These are phyloP conservation scores for Spatula clypeata DNA, from an alignment of 2,797 vertebrate species.

Conservation along the genomic window DNA sequence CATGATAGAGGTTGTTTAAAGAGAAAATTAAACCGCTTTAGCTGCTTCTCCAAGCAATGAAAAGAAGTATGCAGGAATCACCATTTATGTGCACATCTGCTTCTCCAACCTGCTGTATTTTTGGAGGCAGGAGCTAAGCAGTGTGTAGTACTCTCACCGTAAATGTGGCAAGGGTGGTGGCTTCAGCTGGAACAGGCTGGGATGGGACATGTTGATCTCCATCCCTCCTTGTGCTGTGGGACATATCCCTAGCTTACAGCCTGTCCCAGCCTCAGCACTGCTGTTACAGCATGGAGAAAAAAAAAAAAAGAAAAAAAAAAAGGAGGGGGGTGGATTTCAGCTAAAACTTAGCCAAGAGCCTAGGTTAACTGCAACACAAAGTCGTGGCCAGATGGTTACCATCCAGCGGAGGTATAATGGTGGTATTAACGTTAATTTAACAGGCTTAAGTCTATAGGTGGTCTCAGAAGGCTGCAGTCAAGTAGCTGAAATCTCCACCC, in stretches of 20 bases:
- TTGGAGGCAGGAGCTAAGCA: neutral
- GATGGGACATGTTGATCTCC: neutral
- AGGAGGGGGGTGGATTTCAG: neutral
- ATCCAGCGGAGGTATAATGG: constrained; percentile 64
- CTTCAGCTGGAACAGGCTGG: neutral
- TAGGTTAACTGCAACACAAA: constrained; percentile 21
- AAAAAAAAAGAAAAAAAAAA: too few species aligned
- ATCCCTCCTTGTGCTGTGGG: neutral
- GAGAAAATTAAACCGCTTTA: neutral
- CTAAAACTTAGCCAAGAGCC: constrained; percentile 39
- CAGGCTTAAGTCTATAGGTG: constrained; percentile 68
- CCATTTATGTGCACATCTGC: neutral
- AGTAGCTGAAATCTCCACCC: constrained; percentile 48
- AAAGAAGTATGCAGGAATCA: neutral
- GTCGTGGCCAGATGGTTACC: constrained; percentile 55
- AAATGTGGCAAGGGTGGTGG: neutral
- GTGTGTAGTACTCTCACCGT: fast-evolving
- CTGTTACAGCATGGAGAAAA: neutral
- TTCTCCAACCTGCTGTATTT: neutral
- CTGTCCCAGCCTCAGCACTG: neutral
- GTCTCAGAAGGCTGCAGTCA: constrained; percentile 41
- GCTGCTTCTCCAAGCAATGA: neutral
- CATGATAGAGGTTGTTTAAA: neutral
- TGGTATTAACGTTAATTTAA: constrained; percentile 69
- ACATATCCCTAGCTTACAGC: neutral